Conservation (phyloP, 2,113 vertebrate genomes). For the Psammodynastes pulverulentus region DNA sequence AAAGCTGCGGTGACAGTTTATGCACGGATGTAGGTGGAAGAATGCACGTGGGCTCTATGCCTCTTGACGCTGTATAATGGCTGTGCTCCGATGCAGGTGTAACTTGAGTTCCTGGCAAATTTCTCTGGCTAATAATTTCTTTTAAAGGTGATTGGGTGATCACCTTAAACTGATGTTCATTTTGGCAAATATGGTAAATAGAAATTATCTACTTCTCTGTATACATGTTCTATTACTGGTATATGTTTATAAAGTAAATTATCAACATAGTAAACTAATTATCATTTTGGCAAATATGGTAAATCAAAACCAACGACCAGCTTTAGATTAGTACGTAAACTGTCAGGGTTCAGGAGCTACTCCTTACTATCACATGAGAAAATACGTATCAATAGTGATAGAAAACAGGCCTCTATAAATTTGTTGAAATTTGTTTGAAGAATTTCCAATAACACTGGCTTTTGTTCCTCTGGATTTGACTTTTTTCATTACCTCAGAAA, state of each 20-base stretch:
- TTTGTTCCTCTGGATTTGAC: not conserved
- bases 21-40: constrained; percentile 60
- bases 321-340: not conserved
- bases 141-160: not conserved
- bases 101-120: constrained; percentile 28
- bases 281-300: not conserved
- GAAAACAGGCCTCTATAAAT: constrained; percentile 43
- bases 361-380: constrained; percentile 4
- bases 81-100: constrained; percentile 40
- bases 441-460: constrained; percentile 21
- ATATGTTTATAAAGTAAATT: not conserved
- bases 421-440: constrained; percentile 34
- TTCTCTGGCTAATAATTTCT: not conserved
- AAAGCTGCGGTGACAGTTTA: constrained; percentile 55
- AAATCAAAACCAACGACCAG: not conserved
- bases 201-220: not conserved
- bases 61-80: constrained; percentile 26
- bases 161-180: not conserved
- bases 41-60: constrained; percentile 60
- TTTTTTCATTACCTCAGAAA: constrained; percentile 4
- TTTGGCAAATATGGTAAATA: not conserved
- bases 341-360: constrained; percentile 17
- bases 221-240: not conserved
- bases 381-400: constrained; percentile 39
- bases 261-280: not conserved